A percentile compares a stretch with the other conserved stretches of the same genome.
These are phyloP conservation scores for Microtus ochrogaster DNA, from an alignment of 2,113 vertebrate genomes.

Conservation along the genomic window DNA sequence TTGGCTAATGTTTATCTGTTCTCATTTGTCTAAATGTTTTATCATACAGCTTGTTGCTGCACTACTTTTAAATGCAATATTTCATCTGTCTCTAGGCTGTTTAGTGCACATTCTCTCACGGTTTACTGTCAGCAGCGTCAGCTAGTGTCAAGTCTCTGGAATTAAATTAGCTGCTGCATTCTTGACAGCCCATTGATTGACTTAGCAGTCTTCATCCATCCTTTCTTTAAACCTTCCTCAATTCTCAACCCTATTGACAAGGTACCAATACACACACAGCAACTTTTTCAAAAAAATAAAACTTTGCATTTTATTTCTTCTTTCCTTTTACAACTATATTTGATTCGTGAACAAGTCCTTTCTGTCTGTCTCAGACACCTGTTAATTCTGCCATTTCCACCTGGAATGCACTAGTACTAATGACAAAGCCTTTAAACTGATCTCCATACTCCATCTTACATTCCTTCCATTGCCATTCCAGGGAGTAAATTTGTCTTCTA, in stretches of 20 bases:
- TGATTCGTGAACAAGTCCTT: neutral
- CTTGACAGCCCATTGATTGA: neutral
- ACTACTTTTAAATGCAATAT: too few species aligned
- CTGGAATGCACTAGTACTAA: neutral
- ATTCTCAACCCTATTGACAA: neutral
- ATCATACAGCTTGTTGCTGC: neutral
- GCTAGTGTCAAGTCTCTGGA: neutral
- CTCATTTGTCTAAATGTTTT: neutral
- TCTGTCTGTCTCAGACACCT: neutral
- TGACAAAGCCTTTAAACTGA: too few species aligned
- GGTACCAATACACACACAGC: rapidly evolving
- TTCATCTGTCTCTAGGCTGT: neutral
- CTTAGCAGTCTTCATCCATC: neutral
- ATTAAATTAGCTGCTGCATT: neutral
- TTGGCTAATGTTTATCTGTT: neutral
- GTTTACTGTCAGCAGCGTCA: neutral
- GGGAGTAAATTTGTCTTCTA: neutral
- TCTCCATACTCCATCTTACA: neutral
- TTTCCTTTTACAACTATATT: too few species aligned
- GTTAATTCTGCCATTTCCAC: too few species aligned
- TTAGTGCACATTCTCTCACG: neutral
- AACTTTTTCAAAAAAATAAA: neutral
- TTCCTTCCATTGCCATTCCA: neutral
- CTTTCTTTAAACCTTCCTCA: neutral
- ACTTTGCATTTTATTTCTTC: neutral